A percentile compares a stretch with the other conserved stretches of the same genome.
phyloP scores from a whole-genome alignment of 2,113 vertebrate species.

The Muntiacus muntjak region DNA sequence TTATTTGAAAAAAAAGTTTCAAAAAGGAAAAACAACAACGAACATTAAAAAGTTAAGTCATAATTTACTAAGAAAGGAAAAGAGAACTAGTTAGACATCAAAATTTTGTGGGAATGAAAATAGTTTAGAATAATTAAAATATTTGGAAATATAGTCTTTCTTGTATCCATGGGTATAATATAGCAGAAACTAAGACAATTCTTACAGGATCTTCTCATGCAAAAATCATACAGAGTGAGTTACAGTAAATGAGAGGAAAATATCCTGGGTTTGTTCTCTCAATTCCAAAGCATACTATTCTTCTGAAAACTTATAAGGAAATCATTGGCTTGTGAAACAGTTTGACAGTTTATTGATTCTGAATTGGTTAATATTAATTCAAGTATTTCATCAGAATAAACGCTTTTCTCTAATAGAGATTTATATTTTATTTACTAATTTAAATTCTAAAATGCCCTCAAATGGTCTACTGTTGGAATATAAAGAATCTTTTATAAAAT shows the following conservation, averaged over 20 bases:
- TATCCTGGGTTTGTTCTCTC: not conserved
- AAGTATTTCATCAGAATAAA: not conserved
- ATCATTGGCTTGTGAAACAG: not conserved
- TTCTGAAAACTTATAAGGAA: not conserved
- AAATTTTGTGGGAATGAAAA: not conserved
- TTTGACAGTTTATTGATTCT: not conserved
- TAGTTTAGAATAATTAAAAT: constrained; percentile 1
- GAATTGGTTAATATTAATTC: not conserved
- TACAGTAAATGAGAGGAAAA: not conserved
- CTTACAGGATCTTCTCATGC: not conserved
- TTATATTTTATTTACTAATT: not conserved
- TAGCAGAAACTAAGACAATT: not conserved
- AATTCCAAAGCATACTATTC: not conserved
- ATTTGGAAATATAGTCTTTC: not conserved
- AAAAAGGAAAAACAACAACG: too few species aligned
- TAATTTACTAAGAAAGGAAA: constrained; percentile 53
- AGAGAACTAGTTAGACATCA: not conserved
- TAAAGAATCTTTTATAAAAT: not conserved
- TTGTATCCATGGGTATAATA: not conserved
- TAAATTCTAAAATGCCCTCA: not conserved
- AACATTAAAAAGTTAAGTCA: not conserved
- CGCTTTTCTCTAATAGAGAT: not conserved
- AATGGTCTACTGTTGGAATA: not conserved
- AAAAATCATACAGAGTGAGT: not conserved
- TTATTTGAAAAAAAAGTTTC: not conserved